phyloP scores from a whole-genome alignment of 1,140 invertebrate species.

The Oreohelix idahoensis region DNA sequence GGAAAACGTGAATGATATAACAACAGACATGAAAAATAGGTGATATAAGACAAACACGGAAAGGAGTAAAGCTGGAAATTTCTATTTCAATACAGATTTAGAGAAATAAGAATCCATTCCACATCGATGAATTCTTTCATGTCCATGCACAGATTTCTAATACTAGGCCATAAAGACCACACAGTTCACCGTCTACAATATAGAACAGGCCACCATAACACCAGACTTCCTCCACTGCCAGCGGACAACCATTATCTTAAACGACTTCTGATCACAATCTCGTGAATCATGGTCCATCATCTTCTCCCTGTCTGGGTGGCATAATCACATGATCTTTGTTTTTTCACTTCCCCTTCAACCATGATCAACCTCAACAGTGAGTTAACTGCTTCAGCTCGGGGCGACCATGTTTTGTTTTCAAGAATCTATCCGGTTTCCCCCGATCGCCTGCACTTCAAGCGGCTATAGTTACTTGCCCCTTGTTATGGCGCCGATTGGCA shows the following conservation, averaged over 20 bases:
- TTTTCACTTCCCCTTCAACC: background rate
- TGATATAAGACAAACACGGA: too few relatives aligned
- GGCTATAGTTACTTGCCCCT: constrained; percentile 32
- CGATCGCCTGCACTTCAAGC: constrained; percentile 24
- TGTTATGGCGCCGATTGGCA: constrained; percentile 34
- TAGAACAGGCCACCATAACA: background rate
- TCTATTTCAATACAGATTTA: too few relatives aligned
- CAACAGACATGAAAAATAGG: too few relatives aligned
- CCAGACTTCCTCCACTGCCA: background rate
- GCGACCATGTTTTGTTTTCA: constrained; percentile 18
- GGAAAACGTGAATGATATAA: too few relatives aligned
- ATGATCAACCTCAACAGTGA: background rate
- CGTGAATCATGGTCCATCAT: background rate
- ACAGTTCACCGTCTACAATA: background rate
- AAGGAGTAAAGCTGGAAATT: too few relatives aligned
- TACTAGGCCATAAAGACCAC: background rate
- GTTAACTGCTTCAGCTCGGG: constrained; percentile 10
- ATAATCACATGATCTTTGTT: constrained; percentile 20
- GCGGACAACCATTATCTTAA: background rate
- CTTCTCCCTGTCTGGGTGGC: constrained; percentile 14
- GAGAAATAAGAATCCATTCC: too few relatives aligned
- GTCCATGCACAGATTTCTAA: too few relatives aligned
- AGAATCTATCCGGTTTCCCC: constrained; percentile 14
- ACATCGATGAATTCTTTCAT: too few relatives aligned
- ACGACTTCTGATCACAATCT: background rate